Conservation (phyloP, 2,113 vertebrate genomes). For the Phaethon lepturus region DNA sequence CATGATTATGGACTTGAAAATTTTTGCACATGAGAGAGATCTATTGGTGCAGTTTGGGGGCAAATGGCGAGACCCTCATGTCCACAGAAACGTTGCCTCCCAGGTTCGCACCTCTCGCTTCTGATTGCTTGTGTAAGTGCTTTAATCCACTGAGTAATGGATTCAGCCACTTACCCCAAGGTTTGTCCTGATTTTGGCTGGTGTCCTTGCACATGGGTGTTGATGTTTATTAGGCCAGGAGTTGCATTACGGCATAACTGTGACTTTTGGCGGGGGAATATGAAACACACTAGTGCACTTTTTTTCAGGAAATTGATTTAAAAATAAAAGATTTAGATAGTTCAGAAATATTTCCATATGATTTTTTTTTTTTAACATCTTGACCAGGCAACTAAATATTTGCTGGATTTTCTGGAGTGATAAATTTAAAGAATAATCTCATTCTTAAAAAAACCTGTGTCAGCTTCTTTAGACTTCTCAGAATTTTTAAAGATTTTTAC, state of each 20-base stretch:
- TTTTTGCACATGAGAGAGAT: accelerated
- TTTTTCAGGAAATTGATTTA: neutral
- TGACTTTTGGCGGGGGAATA: neutral
- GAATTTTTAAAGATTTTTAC: conserved; percentile 5
- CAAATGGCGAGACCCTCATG: accelerated
- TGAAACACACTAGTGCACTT: accelerated
- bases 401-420: neutral
- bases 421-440: conserved; percentile 3
- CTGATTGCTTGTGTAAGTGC: neutral
- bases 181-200: neutral
- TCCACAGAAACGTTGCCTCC: accelerated
- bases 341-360: neutral
- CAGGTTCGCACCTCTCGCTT: accelerated
- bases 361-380: neutral
- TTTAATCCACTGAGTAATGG: neutral
- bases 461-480: conserved; percentile 4
- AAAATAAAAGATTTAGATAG: neutral
- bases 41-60: accelerated
- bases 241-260: accelerated
- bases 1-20: neutral
- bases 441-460: conserved; percentile 15
- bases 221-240: neutral
- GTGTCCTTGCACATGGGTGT: neutral
- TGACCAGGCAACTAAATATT: neutral
- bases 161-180: neutral